Evolutionary conservation across 2,888 invertebrate species (phyloP).

Genomic region (Mesorhabditis spiculigera): DNA sequence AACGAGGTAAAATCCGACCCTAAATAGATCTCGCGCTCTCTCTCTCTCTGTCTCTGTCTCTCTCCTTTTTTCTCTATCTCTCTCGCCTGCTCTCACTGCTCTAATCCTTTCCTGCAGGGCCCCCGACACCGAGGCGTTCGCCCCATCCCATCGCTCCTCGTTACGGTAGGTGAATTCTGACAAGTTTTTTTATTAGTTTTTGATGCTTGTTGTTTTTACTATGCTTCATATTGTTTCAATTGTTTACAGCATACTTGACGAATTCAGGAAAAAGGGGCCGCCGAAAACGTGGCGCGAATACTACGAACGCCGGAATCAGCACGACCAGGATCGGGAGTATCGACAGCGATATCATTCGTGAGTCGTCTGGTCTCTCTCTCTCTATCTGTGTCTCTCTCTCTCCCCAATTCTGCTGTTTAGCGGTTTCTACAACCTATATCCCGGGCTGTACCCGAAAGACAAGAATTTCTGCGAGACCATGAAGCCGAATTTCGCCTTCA

Average conservation of each 20-base stretch:
- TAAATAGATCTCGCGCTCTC: not conserved
- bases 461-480: slow-evolving; percentile 36
- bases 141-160: too few species aligned
- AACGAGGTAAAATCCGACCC: slow-evolving; percentile 9
- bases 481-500: slow-evolving; percentile 42
- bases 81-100: too few species aligned
- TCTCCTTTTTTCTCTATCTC: too few species aligned
- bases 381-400: not conserved
- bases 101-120: too few species aligned
- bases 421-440: slow-evolving; percentile 25
- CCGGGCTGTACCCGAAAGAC: slow-evolving; percentile 31
- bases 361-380: not conserved
- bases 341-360: not conserved
- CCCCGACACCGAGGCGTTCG: too few species aligned
- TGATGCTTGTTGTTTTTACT: too few species aligned
- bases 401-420: not conserved
- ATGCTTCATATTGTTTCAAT: too few species aligned
- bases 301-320: not conserved
- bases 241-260: too few species aligned
- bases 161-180: too few species aligned
- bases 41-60: too few species aligned
- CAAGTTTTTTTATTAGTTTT: too few species aligned
- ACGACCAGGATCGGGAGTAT: not conserved
- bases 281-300: not conserved
- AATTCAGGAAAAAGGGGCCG: too few species aligned